Percentiles rank a stretch among this genome's conserved stretches.
These are phyloP conservation scores for Andricus grossulariae DNA, from an alignment of 1,140 invertebrate species.

Conservation along the genomic window DNA sequence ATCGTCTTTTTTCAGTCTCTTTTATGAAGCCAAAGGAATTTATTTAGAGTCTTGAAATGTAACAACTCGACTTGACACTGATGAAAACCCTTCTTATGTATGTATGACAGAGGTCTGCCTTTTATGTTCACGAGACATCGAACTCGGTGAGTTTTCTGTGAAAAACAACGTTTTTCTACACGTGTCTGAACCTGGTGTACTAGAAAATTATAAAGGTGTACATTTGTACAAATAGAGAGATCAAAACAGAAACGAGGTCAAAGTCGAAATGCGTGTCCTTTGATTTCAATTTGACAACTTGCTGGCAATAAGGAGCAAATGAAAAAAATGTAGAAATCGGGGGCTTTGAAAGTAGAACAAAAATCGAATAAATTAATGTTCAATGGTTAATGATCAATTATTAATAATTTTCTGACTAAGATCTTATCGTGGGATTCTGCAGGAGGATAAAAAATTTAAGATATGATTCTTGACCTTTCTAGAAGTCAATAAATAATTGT, in stretches of 20 bases:
- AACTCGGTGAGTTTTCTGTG: background rate
- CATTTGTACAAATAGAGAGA: background rate
- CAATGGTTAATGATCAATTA: too few relatives aligned
- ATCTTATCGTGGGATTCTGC: too few relatives aligned
- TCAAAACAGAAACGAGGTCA: too few relatives aligned
- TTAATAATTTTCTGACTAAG: too few relatives aligned
- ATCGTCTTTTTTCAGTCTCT: constrained; percentile 2
- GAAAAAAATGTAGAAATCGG: background rate
- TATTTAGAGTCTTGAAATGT: background rate
- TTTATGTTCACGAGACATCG: background rate
- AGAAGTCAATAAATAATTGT: background rate
- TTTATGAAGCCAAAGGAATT: constrained; percentile 21
- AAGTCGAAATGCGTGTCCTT: background rate
- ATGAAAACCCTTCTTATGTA: background rate
- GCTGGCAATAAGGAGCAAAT: background rate
- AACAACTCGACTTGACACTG: background rate
- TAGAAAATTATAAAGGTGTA: background rate
- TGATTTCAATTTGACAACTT: background rate
- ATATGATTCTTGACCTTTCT: too few relatives aligned
- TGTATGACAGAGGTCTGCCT: too few relatives aligned
- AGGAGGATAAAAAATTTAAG: background rate
- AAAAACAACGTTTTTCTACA: background rate
- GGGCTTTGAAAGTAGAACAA: too few relatives aligned
- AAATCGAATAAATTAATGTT: too few relatives aligned
- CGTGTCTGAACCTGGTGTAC: background rate